Evolutionary conservation across 2,113 vertebrate genomes (phyloP).

Genomic region (Chamaetylas fuelleborni): DNA sequence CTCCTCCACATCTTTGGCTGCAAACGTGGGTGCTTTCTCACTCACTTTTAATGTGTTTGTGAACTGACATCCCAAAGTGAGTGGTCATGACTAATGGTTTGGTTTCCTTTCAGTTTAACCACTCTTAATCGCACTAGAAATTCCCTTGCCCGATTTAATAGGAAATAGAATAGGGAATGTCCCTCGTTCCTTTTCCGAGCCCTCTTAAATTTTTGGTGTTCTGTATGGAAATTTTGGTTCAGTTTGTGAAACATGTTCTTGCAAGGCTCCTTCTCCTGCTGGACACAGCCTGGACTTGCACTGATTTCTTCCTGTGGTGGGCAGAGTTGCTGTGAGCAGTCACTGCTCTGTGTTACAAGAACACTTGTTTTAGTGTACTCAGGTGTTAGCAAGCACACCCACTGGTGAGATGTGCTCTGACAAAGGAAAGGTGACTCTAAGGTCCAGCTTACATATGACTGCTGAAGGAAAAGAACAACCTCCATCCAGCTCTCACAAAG

Average conservation of each 20-base stretch:
- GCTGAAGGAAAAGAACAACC: background rate
- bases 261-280: background rate
- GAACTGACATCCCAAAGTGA: background rate
- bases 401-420: background rate
- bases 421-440: background rate
- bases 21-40: background rate
- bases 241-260: accelerated
- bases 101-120: background rate
- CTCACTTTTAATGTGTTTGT: background rate
- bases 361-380: background rate
- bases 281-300: background rate
- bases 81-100: background rate
- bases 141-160: background rate
- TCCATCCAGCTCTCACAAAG: background rate
- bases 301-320: background rate
- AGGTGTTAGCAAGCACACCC: background rate
- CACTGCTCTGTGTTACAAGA: background rate
- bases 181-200: background rate
- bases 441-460: background rate
- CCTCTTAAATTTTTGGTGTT: background rate
- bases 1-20: background rate
- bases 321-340: background rate
- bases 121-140: background rate
- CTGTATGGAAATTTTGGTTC: background rate
- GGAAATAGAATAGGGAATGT: background rate